Base-by-base conservation (phyloP, 2,888 invertebrate genomes). In the Xestia ashworthii region DNA sequence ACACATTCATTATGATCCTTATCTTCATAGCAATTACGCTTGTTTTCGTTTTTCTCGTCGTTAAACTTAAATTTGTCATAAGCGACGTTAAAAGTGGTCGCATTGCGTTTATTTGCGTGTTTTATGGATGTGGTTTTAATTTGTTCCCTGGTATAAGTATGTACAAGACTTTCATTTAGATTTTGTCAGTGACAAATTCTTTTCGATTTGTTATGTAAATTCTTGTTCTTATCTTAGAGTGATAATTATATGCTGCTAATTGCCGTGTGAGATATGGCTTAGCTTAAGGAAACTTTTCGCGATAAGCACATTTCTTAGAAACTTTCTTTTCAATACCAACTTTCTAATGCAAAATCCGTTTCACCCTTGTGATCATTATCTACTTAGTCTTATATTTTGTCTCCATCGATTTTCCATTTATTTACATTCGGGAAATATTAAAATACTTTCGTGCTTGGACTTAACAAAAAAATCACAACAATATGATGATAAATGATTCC, bases 101-200 rank as follows among this genome's bases (percentile, higher is more conserved):
- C 50, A 44, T 65, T 73, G 60, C 65, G 60, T 82, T 81, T 78
- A 79, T 68, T 81, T 71, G 60, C 78, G 75, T 81, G 77, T 71
- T 71, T 60, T 79, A 82, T 71, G 80, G 79, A 80, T 71, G 65
- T 73, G 60, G 75, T 71, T 67, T 80, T 83, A 85, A 85, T 86
- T 86, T 86, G 76, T 88, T 85, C 82, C 84, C 84, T 74, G 65
- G 62, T 75, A 70, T 44, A 48, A 32, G 32, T 44, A 48, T n/a
- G n/a, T 64, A 71, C 9, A 58, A 71, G 50, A 76, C 80, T 86
- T 81, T 86, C 79, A 53, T 88, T 84, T 38, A 74, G 65, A 84
- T 65, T 69, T 68, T 62, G 60, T 77, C 46, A 58, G 38, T 46
- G 48, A 72, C 38, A 71, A 64, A 81, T 69, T 65, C n/a, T 53